Evolutionary conservation across 2,797 vertebrate species (phyloP).

Genomic region (Holocentrus rufus): DNA sequence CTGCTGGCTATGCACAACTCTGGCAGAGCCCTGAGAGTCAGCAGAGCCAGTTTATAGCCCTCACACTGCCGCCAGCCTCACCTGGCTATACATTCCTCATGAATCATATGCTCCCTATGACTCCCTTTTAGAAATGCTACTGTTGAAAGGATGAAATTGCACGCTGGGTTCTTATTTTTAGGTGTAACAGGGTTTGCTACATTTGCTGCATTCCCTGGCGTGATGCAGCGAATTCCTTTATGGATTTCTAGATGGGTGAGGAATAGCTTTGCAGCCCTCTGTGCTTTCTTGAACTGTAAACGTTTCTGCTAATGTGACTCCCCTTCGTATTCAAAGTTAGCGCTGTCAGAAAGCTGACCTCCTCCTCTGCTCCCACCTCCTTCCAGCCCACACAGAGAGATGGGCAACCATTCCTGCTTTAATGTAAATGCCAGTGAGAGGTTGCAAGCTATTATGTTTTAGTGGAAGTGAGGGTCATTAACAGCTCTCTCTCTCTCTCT

Average conservation of each 20-base stretch:
- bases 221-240: not conserved
- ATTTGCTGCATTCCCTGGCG: not conserved
- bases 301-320: not conserved
- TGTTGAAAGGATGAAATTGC: not conserved
- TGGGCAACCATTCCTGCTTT: not conserved
- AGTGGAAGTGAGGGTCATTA: constrained; percentile 28
- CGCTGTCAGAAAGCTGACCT: constrained; percentile 8
- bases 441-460: constrained; percentile 8
- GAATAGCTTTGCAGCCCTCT: not conserved
- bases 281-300: not conserved
- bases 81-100: constrained; percentile 40
- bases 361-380: constrained; percentile 9
- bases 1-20: constrained; percentile 42
- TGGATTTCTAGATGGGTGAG: not conserved
- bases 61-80: constrained; percentile 28
- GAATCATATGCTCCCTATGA: constrained; percentile 15
- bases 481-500: not conserved
- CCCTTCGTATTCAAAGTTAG: not conserved
- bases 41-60: constrained; percentile 49
- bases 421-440: constrained; percentile 1
- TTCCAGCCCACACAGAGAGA: constrained; percentile 29
- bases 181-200: not conserved
- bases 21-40: constrained; percentile 24
- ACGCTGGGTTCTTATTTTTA: constrained; percentile 2
- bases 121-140: constrained; percentile 16